Evolutionary conservation across 2,797 vertebrate genomes (phyloP).

Genomic region (Parauchenoglanis punctatus): DNA sequence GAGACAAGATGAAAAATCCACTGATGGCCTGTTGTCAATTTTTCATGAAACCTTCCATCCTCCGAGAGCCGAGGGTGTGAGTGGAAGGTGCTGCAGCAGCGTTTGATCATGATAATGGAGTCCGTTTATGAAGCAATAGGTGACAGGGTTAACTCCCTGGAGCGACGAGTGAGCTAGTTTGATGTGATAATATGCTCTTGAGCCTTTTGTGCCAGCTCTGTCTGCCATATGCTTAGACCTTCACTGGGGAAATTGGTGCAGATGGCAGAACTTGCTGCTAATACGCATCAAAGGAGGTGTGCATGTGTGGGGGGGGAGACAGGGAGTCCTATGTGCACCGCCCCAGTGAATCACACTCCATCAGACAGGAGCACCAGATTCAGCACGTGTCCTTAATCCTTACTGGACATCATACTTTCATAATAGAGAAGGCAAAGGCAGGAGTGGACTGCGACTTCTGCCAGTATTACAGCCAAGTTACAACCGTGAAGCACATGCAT

Average conservation of each 20-base stretch:
- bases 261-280: constrained; percentile 62
- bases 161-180: constrained; percentile 69
- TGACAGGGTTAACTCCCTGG: constrained; percentile 66
- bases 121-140: constrained; percentile 52
- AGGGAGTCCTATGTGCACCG: constrained; percentile 9
- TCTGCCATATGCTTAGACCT: constrained; percentile 75
- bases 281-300: constrained; percentile 41
- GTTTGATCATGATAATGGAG: constrained; percentile 62
- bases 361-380: constrained; percentile 49
- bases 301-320: neutral
- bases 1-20: constrained; percentile 45
- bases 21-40: constrained; percentile 46
- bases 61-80: constrained; percentile 23
- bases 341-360: constrained; percentile 50
- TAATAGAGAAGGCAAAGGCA: constrained; percentile 46
- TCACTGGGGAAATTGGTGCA: constrained; percentile 72
- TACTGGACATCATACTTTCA: constrained; percentile 65
- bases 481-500: neutral
- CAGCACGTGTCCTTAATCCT: constrained; percentile 54
- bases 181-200: constrained; percentile 78
- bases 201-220: constrained; percentile 65
- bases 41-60: constrained; percentile 39
- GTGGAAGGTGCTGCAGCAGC: constrained; percentile 38
- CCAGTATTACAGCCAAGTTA: neutral
- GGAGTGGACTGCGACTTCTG: neutral